A percentile compares a stretch with the other conserved stretches of the same genome.
Conservation (phyloP, 2,113 vertebrate species). For the Nasalis larvatus region DNA sequence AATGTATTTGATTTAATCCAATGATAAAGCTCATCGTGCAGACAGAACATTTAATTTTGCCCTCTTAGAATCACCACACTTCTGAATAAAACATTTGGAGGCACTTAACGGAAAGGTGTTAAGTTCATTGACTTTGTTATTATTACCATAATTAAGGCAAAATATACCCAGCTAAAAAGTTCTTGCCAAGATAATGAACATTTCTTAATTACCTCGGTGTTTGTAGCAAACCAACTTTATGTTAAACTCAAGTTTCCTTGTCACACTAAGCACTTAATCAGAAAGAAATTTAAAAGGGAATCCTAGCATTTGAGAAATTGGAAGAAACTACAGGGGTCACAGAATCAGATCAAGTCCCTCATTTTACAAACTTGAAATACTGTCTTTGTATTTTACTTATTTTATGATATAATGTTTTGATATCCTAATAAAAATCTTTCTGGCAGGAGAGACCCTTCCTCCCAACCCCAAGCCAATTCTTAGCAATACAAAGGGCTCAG, state of each 20-base stretch:
- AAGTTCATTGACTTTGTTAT: conserved; percentile 65
- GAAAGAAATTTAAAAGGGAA: background rate
- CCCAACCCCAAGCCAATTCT: background rate
- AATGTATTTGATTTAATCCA: conserved; percentile 28
- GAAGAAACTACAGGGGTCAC: background rate
- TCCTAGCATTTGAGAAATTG: background rate
- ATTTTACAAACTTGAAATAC: background rate
- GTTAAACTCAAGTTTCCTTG: conserved; percentile 54
- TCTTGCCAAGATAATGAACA: conserved; percentile 62
- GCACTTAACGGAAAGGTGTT: conserved; percentile 52
- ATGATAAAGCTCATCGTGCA: background rate
- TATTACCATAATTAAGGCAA: conserved; percentile 69
- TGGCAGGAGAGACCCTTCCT: background rate
- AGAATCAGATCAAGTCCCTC: background rate
- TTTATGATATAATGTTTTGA: background rate
- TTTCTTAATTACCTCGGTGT: conserved; percentile 59
- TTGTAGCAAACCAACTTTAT: conserved; percentile 52
- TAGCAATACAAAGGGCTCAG: background rate
- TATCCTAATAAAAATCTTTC: background rate
- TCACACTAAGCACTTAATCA: conserved; percentile 25
- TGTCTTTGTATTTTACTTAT: background rate
- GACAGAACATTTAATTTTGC: background rate
- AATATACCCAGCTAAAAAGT: conserved; percentile 63
- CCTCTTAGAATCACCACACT: conserved; percentile 1
- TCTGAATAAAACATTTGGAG: conserved; percentile 68